These are phyloP conservation scores for Mastomys natalensis DNA, from an alignment of 2,113 vertebrate genomes.

Conservation along the genomic window DNA sequence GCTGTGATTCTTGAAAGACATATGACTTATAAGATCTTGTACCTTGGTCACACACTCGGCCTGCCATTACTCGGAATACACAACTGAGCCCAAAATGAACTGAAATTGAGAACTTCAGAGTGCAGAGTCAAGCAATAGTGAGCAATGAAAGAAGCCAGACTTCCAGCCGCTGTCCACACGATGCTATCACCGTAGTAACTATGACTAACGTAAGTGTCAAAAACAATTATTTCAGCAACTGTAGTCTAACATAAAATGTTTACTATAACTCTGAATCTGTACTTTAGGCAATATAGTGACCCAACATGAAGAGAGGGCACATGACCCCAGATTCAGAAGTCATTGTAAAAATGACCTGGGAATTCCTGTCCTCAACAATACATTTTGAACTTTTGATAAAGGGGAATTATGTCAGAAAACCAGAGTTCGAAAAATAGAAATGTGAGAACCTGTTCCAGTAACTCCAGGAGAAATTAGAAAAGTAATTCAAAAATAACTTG, in stretches of 20 bases:
- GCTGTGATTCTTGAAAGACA: background rate
- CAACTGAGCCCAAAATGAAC: slow-evolving; percentile 38
- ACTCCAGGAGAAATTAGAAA: background rate
- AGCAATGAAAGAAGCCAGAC: background rate
- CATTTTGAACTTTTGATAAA: background rate
- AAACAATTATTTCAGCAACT: background rate
- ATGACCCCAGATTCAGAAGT: slow-evolving; percentile 20
- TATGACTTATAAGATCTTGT: background rate
- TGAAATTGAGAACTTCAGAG: background rate
- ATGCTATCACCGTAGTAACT: background rate
- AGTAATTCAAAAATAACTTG: background rate
- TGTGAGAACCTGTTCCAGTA: background rate
- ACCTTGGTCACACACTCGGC: background rate
- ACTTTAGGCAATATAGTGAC: background rate
- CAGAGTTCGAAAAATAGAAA: background rate
- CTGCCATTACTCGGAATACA: slow-evolving; percentile 32
- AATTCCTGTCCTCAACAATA: background rate
- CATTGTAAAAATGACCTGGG: background rate
- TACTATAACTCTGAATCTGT: background rate
- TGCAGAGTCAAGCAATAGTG: background rate
- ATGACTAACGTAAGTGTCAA: background rate
- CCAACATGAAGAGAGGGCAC: background rate
- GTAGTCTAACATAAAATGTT: background rate
- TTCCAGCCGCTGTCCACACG: background rate
- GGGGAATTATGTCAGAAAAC: background rate